phyloP scores from a whole-genome alignment of 1,140 invertebrate genomes.

The Euwallacea similis region DNA sequence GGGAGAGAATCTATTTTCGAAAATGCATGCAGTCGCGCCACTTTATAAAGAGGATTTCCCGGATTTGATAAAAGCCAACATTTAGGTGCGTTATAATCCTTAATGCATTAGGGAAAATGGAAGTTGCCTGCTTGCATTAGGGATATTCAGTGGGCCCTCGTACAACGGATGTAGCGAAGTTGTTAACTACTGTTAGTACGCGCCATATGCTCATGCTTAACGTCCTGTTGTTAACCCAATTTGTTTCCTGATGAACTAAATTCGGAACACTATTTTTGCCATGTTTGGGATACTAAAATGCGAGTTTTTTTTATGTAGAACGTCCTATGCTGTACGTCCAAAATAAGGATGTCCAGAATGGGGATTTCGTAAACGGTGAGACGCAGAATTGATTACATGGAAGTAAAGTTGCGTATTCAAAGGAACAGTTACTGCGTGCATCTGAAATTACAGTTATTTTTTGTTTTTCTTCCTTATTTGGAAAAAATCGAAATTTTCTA shows the following conservation, averaged over 20 bases:
- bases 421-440: no score
- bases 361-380: no score
- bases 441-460: no score
- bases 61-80: slow-evolving; percentile 36
- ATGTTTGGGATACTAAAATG: no score
- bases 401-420: no score
- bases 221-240: slow-evolving; percentile 17
- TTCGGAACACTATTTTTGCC: no score
- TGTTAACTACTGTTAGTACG: slow-evolving; percentile 10
- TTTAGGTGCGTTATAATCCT: slow-evolving; percentile 44
- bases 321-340: no score
- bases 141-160: slow-evolving; percentile 12
- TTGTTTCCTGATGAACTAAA: background rate
- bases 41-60: slow-evolving; percentile 34
- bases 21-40: background rate
- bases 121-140: slow-evolving; percentile 19
- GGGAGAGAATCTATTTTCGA: background rate
- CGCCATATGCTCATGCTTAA: slow-evolving; percentile 14
- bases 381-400: no score
- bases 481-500: no score
- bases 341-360: no score
- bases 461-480: no score
- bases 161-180: slow-evolving; percentile 14
- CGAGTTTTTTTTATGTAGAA: no score
- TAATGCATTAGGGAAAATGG: slow-evolving; percentile 41